Percentiles rank a stretch among this genome's conserved stretches.
These are phyloP conservation scores for Leptobrachium leishanense DNA, from an alignment of 2,113 vertebrate species.

Conservation along the genomic window DNA sequence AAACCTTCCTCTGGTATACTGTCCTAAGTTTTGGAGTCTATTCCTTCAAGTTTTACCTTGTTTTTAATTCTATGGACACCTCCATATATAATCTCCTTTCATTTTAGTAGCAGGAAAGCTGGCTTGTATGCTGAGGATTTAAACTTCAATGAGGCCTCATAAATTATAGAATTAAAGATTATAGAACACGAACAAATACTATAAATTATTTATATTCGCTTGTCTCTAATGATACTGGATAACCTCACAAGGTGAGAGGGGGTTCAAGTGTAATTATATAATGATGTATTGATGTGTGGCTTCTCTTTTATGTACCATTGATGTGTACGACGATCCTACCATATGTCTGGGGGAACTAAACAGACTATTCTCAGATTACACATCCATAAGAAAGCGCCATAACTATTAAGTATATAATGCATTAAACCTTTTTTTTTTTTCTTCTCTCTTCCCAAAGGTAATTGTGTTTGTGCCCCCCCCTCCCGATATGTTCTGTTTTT, in stretches of 20 bases:
- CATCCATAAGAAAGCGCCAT: too few species aligned
- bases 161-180: slow-evolving; percentile 10
- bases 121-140: neutral
- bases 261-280: slow-evolving; percentile 7
- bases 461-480: too few species aligned
- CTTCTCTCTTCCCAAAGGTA: too few species aligned
- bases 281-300: slow-evolving; percentile 4
- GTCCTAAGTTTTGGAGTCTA: too few species aligned
- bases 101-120: neutral
- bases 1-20: too few species aligned
- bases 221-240: neutral
- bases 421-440: too few species aligned
- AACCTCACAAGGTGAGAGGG: neutral
- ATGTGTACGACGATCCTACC: neutral
- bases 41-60: too few species aligned
- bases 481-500: too few species aligned
- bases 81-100: too few species aligned
- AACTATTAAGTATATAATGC: too few species aligned
- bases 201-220: slow-evolving; percentile 35
- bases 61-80: too few species aligned
- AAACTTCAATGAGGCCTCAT: neutral
- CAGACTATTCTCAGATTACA: neutral
- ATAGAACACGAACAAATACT: neutral
- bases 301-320: neutral
- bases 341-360: neutral